Evolutionary conservation across 1,140 invertebrate genomes (phyloP), one percentile per base, ranked within the genome.

Genomic region (Brachionus sp.): DNA sequence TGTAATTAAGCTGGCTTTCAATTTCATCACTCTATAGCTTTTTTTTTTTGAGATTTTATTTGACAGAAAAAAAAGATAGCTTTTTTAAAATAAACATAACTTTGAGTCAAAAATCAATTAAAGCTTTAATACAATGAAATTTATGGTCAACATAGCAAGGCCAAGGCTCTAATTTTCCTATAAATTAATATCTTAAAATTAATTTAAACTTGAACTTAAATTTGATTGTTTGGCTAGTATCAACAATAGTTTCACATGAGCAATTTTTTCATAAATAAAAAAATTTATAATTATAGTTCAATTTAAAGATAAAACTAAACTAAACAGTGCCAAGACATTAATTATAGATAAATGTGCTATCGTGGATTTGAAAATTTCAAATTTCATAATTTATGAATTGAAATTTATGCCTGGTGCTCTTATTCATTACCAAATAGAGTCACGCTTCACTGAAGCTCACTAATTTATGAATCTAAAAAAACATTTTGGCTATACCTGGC

Each of bases 371-470:
- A 57, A 57, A 57, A 57, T 57, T 57, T 57, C 7, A 57, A 57
- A 19, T 57, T 57, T 57, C 50, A 57, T 57, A 57, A 57, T 57
- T 57, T 57, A 57, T 57, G 50, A 57, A 57, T 57, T 57, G 50
- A 57, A 57, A 57, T 57, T 57, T 57, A 25, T 57, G 50, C 16
- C 50, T 57, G 50, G 50, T 57, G 50, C n/a, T 57, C 16, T 16
- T 50, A n/a, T 57, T 23, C 50, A 57, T 57, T 57, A 57, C 50
- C 50, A 57, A 57, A 25, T 9, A 57, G 50, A 9, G 50, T 57
- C 50, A 57, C 19, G 50, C 50, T 57, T 57, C 50, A 57, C 7
- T 57, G 50, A 57, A 57, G 50, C n/a, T 57, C 19, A 19, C n/a
- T 57, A 57, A 57, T 57, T 57, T 57, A 57, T 57, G 50, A n/a